Base-by-base conservation (phyloP, 2,888 invertebrate genomes). In the Sphaerophoria rueppellii region DNA sequence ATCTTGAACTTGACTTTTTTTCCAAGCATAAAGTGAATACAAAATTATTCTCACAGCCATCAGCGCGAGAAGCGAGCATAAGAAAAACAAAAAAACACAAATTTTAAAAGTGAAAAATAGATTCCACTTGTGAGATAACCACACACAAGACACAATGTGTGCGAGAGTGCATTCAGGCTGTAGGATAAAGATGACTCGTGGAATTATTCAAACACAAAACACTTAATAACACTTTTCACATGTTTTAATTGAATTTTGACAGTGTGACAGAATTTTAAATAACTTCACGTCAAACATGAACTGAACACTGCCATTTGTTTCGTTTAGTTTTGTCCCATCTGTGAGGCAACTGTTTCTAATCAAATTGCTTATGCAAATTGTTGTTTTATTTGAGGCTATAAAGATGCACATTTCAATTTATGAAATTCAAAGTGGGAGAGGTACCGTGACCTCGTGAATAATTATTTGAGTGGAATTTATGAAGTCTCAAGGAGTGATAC, bases 271-370 rank as follows among this genome's bases (percentile, higher is more conserved):
- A 46, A 63, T 48, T 72, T 9, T 67, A 61, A 71, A 67, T 60
- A 37, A 34, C 14, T 16, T n/a, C 46, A 37, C 52, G 72, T 60
- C 32, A 4, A 52, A 40, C 52, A 52, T 67, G n/a, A 52, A 6
- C 6, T 40, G 5, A 54, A 32, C 32, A 32, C 9, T 35, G 9
- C 12, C 14, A 1, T 7, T 16, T 35, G 57, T 14, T 55, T n/a
- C 35, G 55, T 1, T 16, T 24, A 52, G 24, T 70, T 54, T 6
- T 12, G 32, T 24, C 35, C 6, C 78, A 78, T 78, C 70, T 82
- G 78, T 16, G 24, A 32, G 78, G 71, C 82, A 82, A 82, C 74
- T 82, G 82, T 78, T 78, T 78, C 82, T 82, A 82, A 82, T 82
- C 82, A 71, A 78, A 65, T 70, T 78, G 78, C 12, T 14, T 70